Conservation (phyloP, 2,113 vertebrate genomes). For the Entelurus aequoreus region DNA sequence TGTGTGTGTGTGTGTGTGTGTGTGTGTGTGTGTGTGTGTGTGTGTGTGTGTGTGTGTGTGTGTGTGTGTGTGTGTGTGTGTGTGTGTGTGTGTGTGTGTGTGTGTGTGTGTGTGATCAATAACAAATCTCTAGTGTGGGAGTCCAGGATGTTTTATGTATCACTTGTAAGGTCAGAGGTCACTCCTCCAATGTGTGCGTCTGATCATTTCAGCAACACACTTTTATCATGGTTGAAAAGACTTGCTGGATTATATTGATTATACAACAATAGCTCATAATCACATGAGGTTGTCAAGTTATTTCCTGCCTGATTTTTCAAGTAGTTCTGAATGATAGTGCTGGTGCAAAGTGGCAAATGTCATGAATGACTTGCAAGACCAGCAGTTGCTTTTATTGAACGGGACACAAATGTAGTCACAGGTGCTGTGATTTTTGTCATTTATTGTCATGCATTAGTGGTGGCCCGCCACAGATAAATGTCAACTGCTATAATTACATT, state of each 20-base stretch:
- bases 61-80: constrained; percentile 2
- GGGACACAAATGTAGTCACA: too few species aligned
- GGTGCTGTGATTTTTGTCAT: too few species aligned
- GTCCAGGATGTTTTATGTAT: constrained; percentile 17
- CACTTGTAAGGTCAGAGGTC: constrained; percentile 47
- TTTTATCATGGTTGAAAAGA: background rate
- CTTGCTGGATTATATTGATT: background rate
- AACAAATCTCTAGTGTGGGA: constrained; percentile 21
- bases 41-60: constrained; percentile 5
- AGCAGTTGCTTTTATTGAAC: too few species aligned
- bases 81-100: background rate
- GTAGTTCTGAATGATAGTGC: too few species aligned
- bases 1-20: background rate
- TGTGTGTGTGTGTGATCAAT: constrained; percentile 34
- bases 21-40: constrained; percentile 5
- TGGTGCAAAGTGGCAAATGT: too few species aligned
- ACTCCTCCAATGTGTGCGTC: constrained; percentile 10
- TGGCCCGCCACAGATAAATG: too few species aligned
- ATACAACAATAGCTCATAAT: too few species aligned
- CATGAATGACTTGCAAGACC: too few species aligned
- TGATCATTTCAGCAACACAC: background rate
- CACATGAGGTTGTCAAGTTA: too few species aligned
- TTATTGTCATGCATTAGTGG: too few species aligned
- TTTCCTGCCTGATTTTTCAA: too few species aligned
- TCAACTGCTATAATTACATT: too few species aligned